Percentiles rank a stretch among this genome's conserved stretches.
Evolutionary conservation across 2,113 vertebrate genomes (phyloP).

Genomic region (Empidonax traillii): DNA sequence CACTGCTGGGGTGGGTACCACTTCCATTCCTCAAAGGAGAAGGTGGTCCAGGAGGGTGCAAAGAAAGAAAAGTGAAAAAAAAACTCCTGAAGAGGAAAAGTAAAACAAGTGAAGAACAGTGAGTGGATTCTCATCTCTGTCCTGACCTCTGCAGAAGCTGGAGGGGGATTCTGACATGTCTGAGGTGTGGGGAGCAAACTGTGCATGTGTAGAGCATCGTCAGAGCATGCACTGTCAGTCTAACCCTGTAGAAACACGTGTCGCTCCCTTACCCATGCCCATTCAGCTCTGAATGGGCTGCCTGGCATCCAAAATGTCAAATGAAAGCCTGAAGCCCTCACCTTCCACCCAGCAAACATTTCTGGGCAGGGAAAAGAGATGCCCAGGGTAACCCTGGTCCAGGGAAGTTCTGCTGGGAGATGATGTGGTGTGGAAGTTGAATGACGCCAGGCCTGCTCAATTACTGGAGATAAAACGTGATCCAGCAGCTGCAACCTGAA

Average conservation of each 20-base stretch:
- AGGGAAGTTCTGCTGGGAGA: neutral
- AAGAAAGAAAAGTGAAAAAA: neutral
- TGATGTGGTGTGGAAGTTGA: neutral
- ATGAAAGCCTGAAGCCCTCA: neutral
- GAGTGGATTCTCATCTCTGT: neutral
- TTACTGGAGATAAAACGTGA: neutral
- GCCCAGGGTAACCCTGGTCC: neutral
- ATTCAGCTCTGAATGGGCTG: neutral
- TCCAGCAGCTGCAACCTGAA: neutral
- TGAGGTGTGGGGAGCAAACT: neutral
- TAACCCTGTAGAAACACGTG: neutral
- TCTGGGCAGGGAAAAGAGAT: neutral
- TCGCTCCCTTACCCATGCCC: neutral
- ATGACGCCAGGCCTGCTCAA: neutral
- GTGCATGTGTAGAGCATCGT: neutral
- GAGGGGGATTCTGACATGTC: neutral
- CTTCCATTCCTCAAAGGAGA: neutral
- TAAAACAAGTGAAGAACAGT: neutral
- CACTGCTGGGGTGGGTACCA: neutral
- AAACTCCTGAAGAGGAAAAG: neutral
- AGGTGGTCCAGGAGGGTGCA: neutral
- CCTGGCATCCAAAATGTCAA: neutral
- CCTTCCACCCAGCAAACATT: neutral
- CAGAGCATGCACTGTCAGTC: neutral
- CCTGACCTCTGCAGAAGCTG: neutral